Conservation (phyloP, 1,140 invertebrate species). For the Schlechtendalia chinensis region DNA sequence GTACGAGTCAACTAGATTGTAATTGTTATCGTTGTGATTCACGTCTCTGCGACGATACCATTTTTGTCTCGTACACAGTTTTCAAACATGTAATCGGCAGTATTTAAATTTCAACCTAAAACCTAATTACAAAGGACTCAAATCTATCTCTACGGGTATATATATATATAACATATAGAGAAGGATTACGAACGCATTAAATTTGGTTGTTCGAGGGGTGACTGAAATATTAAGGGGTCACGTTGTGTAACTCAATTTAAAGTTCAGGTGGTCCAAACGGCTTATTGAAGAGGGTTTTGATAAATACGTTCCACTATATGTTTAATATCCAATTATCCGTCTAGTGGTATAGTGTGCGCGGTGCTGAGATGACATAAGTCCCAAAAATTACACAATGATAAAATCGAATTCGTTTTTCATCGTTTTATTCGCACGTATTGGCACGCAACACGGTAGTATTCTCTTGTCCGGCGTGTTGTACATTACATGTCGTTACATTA, state of each 20-base stretch:
- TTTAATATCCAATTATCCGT: background rate
- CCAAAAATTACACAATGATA: background rate
- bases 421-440: too few species aligned
- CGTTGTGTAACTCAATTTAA: constrained; percentile 37
- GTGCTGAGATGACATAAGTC: background rate
- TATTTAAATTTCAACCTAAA: constrained; percentile 41
- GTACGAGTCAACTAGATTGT: background rate
- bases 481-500: too few species aligned
- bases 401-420: background rate
- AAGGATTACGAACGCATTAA: constrained; percentile 34
- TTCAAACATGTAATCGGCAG: background rate
- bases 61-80: background rate
- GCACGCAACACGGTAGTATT: too few species aligned
- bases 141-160: background rate
- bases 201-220: constrained; percentile 11
- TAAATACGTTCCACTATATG: background rate
- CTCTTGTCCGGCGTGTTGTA: too few species aligned
- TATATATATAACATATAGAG: too few species aligned
- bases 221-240: constrained; percentile 34
- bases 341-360: background rate
- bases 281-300: background rate
- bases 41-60: too few species aligned
- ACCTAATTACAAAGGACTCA: constrained; percentile 15
- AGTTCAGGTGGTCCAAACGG: constrained; percentile 26
- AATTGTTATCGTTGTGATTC: too few species aligned